phyloP scores from a whole-genome alignment of 2,888 invertebrate genomes.

The Crocallis elinguaria region DNA sequence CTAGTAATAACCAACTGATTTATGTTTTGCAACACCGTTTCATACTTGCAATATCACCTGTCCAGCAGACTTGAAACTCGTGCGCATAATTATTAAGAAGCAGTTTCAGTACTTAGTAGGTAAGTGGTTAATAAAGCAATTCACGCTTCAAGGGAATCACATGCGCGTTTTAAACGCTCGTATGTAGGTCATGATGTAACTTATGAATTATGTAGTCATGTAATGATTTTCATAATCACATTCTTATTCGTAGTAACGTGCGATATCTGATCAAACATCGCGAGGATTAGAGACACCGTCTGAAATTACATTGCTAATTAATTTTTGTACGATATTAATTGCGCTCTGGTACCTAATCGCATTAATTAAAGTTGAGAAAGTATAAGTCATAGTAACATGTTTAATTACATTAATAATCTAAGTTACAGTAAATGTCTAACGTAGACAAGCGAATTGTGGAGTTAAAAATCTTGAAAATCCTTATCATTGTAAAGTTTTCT shows the following conservation, averaged over 20 bases:
- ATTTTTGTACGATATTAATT: slow-evolving; percentile 4
- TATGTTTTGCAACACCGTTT: neutral
- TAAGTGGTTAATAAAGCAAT: slow-evolving; percentile 53
- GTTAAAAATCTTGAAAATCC: slow-evolving; percentile 69
- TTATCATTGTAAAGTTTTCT: slow-evolving; percentile 75
- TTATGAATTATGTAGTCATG: slow-evolving; percentile 58
- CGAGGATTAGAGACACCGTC: slow-evolving; percentile 37
- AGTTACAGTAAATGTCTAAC: neutral
- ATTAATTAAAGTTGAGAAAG: slow-evolving; percentile 1
- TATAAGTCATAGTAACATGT: slow-evolving; percentile 1
- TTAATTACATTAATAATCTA: neutral
- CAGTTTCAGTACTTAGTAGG: slow-evolving; percentile 48
- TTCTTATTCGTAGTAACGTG: slow-evolving; percentile 55
- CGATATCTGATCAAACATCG: slow-evolving; percentile 51
- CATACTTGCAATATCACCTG: slow-evolving; percentile 15
- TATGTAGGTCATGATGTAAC: slow-evolving; percentile 73
- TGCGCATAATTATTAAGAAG: slow-evolving; percentile 44
- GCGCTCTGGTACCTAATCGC: neutral
- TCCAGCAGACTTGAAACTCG: slow-evolving; percentile 36
- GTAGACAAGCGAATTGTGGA: neutral
- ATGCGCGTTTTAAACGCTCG: slow-evolving; percentile 49
- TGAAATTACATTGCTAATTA: slow-evolving; percentile 14
- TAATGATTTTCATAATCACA: slow-evolving; percentile 69
- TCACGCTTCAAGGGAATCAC: slow-evolving; percentile 63
- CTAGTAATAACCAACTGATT: neutral